Conservation (phyloP, 2,797 vertebrate species). For the Coracias cyanogaster region DNA sequence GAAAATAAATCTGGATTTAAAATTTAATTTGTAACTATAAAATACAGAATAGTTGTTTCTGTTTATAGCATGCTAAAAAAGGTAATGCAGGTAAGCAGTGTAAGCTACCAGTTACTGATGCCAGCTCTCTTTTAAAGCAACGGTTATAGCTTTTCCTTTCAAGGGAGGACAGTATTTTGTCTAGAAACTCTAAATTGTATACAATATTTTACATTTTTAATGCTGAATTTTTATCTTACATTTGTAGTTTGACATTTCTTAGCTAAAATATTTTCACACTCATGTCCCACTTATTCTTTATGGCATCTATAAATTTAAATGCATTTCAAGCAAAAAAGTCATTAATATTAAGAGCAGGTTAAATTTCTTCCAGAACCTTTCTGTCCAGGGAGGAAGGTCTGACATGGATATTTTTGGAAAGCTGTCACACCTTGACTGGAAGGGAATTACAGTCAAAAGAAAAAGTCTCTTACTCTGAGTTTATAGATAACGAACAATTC, state of each 20-base stretch:
- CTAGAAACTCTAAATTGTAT: background rate
- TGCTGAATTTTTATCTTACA: background rate
- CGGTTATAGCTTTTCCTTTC: background rate
- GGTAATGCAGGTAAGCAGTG: background rate
- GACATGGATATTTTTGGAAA: background rate
- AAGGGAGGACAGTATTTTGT: background rate
- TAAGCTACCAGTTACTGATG: background rate
- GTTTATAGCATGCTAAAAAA: conserved; percentile 38
- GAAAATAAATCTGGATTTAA: conserved; percentile 53
- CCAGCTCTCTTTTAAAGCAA: background rate
- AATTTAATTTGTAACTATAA: conserved; percentile 45
- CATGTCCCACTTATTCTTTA: background rate
- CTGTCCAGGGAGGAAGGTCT: background rate
- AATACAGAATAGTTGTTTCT: conserved; percentile 39
- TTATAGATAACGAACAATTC: background rate
- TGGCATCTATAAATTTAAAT: background rate
- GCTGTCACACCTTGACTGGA: background rate
- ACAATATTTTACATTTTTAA: conserved; percentile 1
- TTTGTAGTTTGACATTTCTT: background rate
- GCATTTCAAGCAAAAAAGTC: background rate
- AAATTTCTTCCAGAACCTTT: conserved; percentile 2
- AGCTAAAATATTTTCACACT: conserved; percentile 31
- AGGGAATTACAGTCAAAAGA: background rate
- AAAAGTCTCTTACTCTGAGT: background rate
- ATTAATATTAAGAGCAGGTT: background rate